phyloP scores from a whole-genome alignment of 2,113 vertebrate genomes.

The Xiphorhynchus elegans region DNA sequence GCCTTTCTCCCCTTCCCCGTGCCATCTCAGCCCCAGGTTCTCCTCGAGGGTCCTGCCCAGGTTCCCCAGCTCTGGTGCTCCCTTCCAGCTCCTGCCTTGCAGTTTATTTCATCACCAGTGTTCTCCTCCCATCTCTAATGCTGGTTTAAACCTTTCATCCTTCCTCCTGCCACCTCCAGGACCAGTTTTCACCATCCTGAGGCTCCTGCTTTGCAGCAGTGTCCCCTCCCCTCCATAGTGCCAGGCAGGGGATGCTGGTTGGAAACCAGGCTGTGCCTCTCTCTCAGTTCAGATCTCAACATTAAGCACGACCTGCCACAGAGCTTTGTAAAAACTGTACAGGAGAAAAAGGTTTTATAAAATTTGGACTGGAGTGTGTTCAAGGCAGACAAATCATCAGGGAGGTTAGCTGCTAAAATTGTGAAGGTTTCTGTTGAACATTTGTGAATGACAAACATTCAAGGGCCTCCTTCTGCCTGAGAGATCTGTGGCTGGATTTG shows the following conservation, averaged over 20 bases:
- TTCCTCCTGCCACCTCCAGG: not conserved
- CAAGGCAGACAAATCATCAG: not conserved
- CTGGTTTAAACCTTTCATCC: not conserved
- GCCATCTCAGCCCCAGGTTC: not conserved
- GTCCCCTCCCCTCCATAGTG: not conserved
- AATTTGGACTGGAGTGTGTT: not conserved
- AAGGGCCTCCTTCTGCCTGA: not conserved
- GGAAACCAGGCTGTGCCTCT: not conserved
- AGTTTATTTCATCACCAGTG: not conserved
- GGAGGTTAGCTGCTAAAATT: not conserved
- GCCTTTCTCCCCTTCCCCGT: not conserved
- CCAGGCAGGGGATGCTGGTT: not conserved
- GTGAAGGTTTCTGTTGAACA: not conserved
- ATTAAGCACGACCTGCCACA: not conserved
- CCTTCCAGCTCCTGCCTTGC: not conserved
- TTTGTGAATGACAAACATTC: not conserved
- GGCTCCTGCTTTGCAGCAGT: not conserved
- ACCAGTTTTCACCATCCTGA: not conserved
- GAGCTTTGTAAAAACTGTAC: fast-evolving
- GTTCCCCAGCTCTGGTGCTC: not conserved
- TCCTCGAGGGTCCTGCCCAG: not conserved
- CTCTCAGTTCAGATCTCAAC: not conserved
- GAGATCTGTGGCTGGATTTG: not conserved
- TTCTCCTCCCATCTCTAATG: not conserved
- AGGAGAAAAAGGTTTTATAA: not conserved